phyloP scores from a whole-genome alignment of 2,113 vertebrate genomes.

The Carassius carassius region DNA sequence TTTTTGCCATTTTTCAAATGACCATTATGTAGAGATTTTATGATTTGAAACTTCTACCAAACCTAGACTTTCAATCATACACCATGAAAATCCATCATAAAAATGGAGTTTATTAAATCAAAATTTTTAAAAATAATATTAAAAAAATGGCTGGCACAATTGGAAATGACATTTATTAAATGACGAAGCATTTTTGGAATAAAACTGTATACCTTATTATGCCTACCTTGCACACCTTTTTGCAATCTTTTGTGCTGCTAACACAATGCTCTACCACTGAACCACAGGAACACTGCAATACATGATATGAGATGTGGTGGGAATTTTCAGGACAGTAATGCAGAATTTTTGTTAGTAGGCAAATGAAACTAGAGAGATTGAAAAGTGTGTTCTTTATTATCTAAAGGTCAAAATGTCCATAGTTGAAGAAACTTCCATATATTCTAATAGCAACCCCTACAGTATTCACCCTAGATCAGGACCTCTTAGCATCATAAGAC shows the following conservation, averaged over 20 bases:
- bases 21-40: background rate
- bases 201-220: background rate
- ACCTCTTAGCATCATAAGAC: background rate
- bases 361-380: background rate
- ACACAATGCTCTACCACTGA: too few species aligned
- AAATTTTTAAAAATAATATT: background rate
- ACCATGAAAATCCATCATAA: background rate
- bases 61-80: background rate
- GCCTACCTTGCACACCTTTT: background rate
- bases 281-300: too few species aligned
- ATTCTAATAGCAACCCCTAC: background rate
- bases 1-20: background rate
- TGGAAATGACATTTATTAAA: background rate
- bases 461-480: conserved; percentile 1
- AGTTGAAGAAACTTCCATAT: background rate
- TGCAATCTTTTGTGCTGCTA: background rate
- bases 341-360: background rate
- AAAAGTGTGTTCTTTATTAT: background rate
- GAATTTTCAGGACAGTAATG: background rate
- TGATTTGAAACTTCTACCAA: background rate
- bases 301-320: too few species aligned
- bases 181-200: background rate
- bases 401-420: background rate
- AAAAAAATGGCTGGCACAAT: background rate
- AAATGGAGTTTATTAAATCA: background rate